phyloP scores from a whole-genome alignment of 2,888 invertebrate species.

The Autographa gamma region DNA sequence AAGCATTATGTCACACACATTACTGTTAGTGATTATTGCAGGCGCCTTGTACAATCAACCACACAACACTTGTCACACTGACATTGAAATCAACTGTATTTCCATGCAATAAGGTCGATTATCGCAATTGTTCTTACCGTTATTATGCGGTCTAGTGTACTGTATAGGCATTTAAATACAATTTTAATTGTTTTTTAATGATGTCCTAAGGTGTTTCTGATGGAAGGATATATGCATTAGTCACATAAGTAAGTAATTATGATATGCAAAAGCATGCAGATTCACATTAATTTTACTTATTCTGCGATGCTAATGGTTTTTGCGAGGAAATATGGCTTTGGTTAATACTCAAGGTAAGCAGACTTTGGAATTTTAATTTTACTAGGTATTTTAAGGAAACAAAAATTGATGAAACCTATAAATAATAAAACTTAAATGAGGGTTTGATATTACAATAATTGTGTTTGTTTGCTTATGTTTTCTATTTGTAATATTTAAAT shows the following conservation, averaged over 20 bases:
- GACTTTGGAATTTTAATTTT: neutral
- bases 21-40: slow-evolving; percentile 14
- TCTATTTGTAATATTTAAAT: neutral
- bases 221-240: neutral
- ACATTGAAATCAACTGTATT: neutral
- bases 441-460: no score
- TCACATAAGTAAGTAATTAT: slow-evolving; percentile 2
- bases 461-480: no score
- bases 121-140: neutral
- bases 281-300: neutral
- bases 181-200: slow-evolving; percentile 7
- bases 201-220: neutral
- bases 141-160: neutral
- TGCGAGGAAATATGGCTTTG: neutral
- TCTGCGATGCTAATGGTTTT: neutral
- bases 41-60: slow-evolving; percentile 1
- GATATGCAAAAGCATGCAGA: slow-evolving; percentile 1
- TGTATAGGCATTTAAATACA: neutral
- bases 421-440: no score
- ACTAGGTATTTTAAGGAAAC: neutral
- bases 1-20: slow-evolving; percentile 37
- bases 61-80: neutral
- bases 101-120: slow-evolving; percentile 2
- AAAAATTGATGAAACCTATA: neutral
- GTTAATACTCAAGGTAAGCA: neutral